These are phyloP conservation scores for Piprites chloris DNA, from an alignment of 2,113 vertebrate species.

Conservation along the genomic window DNA sequence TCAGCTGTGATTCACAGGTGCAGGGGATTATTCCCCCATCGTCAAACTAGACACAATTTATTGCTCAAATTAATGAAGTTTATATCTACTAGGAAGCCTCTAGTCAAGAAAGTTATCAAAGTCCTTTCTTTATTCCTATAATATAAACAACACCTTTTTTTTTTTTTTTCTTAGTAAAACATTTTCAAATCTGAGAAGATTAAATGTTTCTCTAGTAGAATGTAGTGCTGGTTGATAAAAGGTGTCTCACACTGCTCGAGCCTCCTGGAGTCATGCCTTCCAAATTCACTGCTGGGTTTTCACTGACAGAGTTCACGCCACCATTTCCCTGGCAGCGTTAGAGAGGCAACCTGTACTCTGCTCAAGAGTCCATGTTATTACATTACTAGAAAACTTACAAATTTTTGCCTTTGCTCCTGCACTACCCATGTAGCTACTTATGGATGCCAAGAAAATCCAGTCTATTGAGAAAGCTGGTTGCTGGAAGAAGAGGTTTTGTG, in stretches of 20 bases:
- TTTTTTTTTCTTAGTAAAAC: background rate
- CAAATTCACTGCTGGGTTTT: background rate
- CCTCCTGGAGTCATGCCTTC: background rate
- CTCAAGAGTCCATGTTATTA: background rate
- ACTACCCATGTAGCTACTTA: background rate
- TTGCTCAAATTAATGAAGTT: background rate
- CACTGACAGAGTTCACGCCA: background rate
- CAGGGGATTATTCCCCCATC: background rate
- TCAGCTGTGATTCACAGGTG: background rate
- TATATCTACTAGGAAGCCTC: background rate
- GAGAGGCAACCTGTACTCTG: background rate
- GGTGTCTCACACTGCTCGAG: background rate
- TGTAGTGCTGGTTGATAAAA: background rate
- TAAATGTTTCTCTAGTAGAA: constrained; percentile 1
- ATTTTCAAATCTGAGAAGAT: background rate
- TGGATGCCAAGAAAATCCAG: background rate
- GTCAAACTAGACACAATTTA: background rate
- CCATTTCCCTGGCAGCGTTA: background rate
- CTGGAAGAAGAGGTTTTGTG: background rate
- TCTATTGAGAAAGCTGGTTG: background rate
- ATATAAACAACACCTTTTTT: background rate
- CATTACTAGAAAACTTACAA: background rate
- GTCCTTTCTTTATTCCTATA: background rate
- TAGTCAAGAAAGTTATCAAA: background rate
- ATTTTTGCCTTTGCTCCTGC: background rate